Evolutionary conservation across 1,140 invertebrate species (phyloP).

Genomic region (Stenopsyche tienmushanensis): DNA sequence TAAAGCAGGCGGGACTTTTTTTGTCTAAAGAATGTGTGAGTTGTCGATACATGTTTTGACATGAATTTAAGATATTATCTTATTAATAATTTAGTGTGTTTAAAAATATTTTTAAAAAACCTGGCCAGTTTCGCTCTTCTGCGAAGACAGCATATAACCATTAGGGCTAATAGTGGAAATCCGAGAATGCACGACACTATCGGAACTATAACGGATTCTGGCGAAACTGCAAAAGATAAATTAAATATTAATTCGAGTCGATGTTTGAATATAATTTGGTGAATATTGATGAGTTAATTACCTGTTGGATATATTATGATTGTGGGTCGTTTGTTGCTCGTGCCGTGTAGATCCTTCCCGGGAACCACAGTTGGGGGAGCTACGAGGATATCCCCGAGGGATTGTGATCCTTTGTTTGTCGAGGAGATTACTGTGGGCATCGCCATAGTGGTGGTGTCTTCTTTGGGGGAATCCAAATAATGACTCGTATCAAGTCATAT

Average conservation of each 20-base stretch:
- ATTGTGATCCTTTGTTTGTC: background rate
- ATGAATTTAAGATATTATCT: no score
- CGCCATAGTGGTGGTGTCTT: constrained; percentile 11
- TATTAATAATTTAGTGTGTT: no score
- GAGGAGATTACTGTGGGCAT: constrained; percentile 9
- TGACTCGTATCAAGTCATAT: background rate
- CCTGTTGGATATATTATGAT: constrained; percentile 60
- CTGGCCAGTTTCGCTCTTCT: constrained; percentile 77
- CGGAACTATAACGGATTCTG: constrained; percentile 83
- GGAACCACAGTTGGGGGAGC: constrained; percentile 1
- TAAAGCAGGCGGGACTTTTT: no score
- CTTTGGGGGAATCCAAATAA: no score
- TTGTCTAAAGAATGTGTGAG: no score
- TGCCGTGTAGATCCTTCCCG: constrained; percentile 25
- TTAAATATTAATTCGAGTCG: background rate
- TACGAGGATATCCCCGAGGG: constrained; percentile 3
- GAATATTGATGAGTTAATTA: constrained; percentile 32
- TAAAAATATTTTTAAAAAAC: constrained; percentile 41
- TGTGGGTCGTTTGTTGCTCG: constrained; percentile 51
- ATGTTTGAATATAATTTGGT: background rate
- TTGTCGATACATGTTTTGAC: no score
- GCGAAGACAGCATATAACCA: constrained; percentile 83
- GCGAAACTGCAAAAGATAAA: constrained; percentile 69
- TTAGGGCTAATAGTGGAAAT: constrained; percentile 79
- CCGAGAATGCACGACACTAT: constrained; percentile 88